phyloP scores from a whole-genome alignment of 2,888 invertebrate genomes.

The Neuroscelio doddi region DNA sequence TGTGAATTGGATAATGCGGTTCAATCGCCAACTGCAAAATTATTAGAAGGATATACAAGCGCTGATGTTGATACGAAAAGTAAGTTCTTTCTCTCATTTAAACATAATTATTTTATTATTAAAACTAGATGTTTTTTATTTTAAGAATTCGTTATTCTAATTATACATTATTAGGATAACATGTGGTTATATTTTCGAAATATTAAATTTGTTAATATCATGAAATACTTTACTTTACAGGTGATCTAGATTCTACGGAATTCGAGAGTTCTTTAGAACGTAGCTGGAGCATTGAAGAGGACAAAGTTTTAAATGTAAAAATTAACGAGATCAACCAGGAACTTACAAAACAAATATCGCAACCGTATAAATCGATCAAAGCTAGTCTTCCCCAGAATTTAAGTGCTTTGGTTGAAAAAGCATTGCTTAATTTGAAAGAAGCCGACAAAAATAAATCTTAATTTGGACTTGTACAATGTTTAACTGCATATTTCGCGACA shows the following conservation, averaged over 20 bases:
- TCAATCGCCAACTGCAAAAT: constrained; percentile 80
- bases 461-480: constrained; percentile 1
- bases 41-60: constrained; percentile 78
- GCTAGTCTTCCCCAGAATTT: constrained; percentile 52
- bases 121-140: neutral
- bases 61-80: constrained; percentile 72
- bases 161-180: neutral
- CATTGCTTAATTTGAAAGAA: constrained; percentile 59
- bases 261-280: constrained; percentile 18
- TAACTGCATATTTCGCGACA: too few species aligned
- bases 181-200: too few species aligned
- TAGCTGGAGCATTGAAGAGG: constrained; percentile 28
- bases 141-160: neutral
- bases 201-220: too few species aligned
- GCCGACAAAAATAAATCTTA: constrained; percentile 52
- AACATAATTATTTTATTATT: too few species aligned
- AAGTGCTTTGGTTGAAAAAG: constrained; percentile 62
- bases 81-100: constrained; percentile 36
- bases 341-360: constrained; percentile 8
- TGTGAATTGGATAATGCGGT: constrained; percentile 86
- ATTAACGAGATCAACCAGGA: constrained; percentile 16
- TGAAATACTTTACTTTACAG: constrained; percentile 15
- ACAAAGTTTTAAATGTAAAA: constrained; percentile 21
- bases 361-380: constrained; percentile 19
- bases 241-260: constrained; percentile 35